Percentiles rank a stretch among this genome's conserved stretches.
Evolutionary conservation across 2,113 vertebrate species (phyloP).

Genomic region (Microtus pennsylvanicus): DNA sequence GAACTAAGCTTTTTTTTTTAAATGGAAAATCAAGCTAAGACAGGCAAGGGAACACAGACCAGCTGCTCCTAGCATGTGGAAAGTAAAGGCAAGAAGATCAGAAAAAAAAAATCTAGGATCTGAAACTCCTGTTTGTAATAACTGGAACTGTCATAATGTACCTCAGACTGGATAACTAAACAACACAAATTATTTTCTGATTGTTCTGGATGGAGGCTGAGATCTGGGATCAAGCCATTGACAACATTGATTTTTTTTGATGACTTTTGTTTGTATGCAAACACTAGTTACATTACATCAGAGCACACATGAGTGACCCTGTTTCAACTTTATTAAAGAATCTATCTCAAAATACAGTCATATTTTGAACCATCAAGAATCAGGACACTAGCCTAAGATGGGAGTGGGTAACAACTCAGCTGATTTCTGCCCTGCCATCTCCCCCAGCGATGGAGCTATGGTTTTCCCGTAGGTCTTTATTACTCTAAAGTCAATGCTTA

Average conservation of each 20-base stretch:
- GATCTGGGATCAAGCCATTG: neutral
- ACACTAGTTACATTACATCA: neutral
- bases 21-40: neutral
- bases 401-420: neutral
- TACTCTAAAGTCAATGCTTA: neutral
- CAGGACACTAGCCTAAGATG: neutral
- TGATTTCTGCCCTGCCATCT: no score
- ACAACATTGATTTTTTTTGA: neutral
- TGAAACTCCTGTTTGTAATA: neutral
- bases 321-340: constrained; percentile 16
- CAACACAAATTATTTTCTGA: neutral
- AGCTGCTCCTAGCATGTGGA: neutral
- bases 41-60: neutral
- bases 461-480: neutral
- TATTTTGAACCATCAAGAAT: neutral
- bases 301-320: neutral
- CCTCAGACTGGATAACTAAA: neutral
- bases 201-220: neutral
- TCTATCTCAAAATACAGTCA: neutral
- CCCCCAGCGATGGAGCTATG: neutral
- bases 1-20: neutral
- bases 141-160: neutral
- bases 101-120: neutral
- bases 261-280: neutral
- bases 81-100: neutral